Evolutionary conservation across 1,140 invertebrate species (phyloP).

Genomic region (Eupeodes corollae): DNA sequence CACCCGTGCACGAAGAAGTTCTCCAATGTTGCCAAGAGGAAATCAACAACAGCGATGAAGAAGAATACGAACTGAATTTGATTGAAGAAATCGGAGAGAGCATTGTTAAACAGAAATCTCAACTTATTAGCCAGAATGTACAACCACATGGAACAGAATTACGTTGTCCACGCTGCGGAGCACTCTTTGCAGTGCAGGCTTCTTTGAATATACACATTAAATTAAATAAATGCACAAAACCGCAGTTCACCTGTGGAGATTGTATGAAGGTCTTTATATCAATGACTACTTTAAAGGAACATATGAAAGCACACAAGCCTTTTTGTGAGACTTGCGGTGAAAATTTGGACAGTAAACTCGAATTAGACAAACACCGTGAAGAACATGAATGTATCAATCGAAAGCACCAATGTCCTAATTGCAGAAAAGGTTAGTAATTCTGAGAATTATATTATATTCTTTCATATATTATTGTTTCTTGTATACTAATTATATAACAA

Average conservation of each 20-base stretch:
- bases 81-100: too few relatives aligned
- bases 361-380: conserved; percentile 35
- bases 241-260: conserved; percentile 22
- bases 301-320: conserved; percentile 21
- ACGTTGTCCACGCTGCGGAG: conserved; percentile 8
- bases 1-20: too few relatives aligned
- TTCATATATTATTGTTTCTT: too few relatives aligned
- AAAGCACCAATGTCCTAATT: conserved; percentile 46
- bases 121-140: too few relatives aligned
- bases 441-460: too few relatives aligned
- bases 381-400: conserved; percentile 42
- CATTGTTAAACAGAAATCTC: too few relatives aligned
- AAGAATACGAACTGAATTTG: too few relatives aligned
- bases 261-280: conserved; percentile 40
- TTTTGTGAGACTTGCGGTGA: conserved; percentile 32
- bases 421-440: conserved; percentile 40
- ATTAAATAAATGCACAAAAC: conserved; percentile 20
- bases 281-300: conserved; percentile 36
- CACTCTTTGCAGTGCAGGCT: conserved; percentile 17
- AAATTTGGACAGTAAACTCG: conserved; percentile 30
- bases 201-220: conserved; percentile 17
- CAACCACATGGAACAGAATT: background rate
- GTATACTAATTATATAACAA: too few relatives aligned
- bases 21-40: too few relatives aligned
- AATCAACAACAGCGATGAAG: too few relatives aligned